Base-by-base conservation (phyloP, 2,797 vertebrate genomes). In the Rhynchotus rufescens region DNA sequence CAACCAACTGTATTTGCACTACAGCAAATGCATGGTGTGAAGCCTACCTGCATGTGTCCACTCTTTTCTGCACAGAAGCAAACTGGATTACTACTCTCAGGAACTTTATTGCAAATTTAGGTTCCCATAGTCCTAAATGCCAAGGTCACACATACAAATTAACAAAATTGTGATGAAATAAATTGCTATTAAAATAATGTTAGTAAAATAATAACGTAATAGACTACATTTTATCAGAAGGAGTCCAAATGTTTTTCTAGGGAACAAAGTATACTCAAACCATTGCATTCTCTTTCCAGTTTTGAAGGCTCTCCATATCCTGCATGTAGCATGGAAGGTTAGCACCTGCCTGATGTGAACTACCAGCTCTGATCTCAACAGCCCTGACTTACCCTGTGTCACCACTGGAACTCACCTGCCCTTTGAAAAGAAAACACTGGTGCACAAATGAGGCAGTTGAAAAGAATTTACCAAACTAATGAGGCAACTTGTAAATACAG, bases 1-100 rank as follows among this genome's bases (percentile, higher is more conserved):
- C 12, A 90, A 40, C n/a, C 71, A 89, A 80, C 36, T 61, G 11
- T 47, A 20, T 75, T 76, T 88, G 80, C 59, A 52, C 69, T 62
- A 4, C 30, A 42, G 66, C 49, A 42, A 34, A 66, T 59, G 72
- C 61, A 62, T 59, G 44, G 59, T 56, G 9, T 12, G 19, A 84
- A 80, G 72, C 80, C 51, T 68, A 59, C 66, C 69, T 75, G 65
- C 61, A 74, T 21, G 8, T 42, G 59, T n/a, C 76, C 17, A 38
- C 26, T 44, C 32, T 71, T 88, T 80, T 45, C 49, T 90, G 25
- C 44, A 89, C 10, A 56, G 15, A 74, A 78, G 66, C 45, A 83
- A 87, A 73, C 8, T 75, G 25, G 3, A 89, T 32, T 20, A 72
- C 25, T 80, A 68, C 52, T 73, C 21, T 52, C 23, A 83, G 54